Conservation (phyloP, 2,797 vertebrate species). For the Babyrousa celebensis region DNA sequence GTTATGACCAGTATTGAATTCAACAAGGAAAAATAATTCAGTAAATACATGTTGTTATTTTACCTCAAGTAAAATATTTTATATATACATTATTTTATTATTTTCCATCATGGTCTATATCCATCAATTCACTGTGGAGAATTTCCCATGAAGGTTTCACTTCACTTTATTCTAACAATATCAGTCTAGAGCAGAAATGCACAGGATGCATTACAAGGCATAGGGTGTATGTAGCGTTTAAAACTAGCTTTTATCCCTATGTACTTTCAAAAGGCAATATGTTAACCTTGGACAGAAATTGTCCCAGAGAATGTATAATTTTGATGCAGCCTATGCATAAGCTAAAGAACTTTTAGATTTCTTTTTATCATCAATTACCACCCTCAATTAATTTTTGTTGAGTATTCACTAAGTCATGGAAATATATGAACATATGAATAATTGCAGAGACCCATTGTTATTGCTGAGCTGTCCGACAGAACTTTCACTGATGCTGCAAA, state of each 20-base stretch:
- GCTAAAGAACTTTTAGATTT: constrained; percentile 67
- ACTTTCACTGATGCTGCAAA: background rate
- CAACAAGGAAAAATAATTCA: background rate
- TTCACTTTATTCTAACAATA: background rate
- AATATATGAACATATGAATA: constrained; percentile 51
- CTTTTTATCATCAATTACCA: constrained; percentile 76
- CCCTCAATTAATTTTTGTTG: constrained; percentile 79
- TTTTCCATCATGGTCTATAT: too few species aligned
- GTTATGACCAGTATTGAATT: background rate
- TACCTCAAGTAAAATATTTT: background rate
- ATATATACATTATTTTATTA: too few species aligned
- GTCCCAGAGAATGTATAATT: constrained; percentile 6
- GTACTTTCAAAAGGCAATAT: constrained; percentile 57
- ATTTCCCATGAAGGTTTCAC: background rate
- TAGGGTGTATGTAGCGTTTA: background rate
- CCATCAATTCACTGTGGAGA: background rate
- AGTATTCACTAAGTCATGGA: constrained; percentile 27
- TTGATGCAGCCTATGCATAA: background rate
- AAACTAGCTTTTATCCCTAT: background rate
- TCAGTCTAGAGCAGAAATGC: background rate
- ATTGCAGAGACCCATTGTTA: background rate
- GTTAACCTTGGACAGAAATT: constrained; percentile 71
- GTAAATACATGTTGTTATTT: background rate
- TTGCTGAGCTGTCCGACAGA: background rate
- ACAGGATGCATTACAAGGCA: background rate